Percentiles rank a stretch among this genome's conserved stretches.
Evolutionary conservation across 2,113 vertebrate genomes (phyloP).

Genomic region (Trogon melanurus): DNA sequence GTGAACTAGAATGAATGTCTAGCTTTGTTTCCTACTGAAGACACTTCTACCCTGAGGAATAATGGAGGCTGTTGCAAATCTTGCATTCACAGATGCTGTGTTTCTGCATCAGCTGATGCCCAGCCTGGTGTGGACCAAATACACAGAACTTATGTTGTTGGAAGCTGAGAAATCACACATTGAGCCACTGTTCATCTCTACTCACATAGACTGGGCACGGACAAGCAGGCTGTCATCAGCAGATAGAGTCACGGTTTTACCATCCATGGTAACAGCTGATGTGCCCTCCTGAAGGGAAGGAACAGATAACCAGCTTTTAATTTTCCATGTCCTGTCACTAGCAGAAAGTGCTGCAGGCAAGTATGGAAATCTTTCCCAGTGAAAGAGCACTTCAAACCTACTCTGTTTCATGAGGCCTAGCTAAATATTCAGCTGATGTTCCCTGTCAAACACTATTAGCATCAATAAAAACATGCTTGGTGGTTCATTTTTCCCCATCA

Average conservation of each 20-base stretch:
- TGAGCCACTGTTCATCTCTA: background rate
- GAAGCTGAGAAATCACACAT: background rate
- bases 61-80: background rate
- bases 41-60: background rate
- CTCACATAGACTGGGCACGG: conserved; percentile 82
- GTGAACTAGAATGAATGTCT: background rate
- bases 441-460: background rate
- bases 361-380: background rate
- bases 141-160: background rate
- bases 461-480: background rate
- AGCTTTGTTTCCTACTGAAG: background rate
- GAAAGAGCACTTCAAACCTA: background rate
- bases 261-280: conserved; percentile 75
- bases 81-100: background rate
- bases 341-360: background rate
- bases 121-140: background rate
- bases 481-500: background rate
- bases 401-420: background rate
- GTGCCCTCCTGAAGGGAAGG: conserved; percentile 83
- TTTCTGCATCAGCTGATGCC: background rate
- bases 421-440: background rate
- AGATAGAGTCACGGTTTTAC: conserved; percentile 70
- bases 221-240: conserved; percentile 88
- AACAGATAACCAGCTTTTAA: background rate
- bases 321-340: background rate